These are phyloP conservation scores for Pagrus major DNA, from an alignment of 2,113 vertebrate genomes.

Conservation along the genomic window DNA sequence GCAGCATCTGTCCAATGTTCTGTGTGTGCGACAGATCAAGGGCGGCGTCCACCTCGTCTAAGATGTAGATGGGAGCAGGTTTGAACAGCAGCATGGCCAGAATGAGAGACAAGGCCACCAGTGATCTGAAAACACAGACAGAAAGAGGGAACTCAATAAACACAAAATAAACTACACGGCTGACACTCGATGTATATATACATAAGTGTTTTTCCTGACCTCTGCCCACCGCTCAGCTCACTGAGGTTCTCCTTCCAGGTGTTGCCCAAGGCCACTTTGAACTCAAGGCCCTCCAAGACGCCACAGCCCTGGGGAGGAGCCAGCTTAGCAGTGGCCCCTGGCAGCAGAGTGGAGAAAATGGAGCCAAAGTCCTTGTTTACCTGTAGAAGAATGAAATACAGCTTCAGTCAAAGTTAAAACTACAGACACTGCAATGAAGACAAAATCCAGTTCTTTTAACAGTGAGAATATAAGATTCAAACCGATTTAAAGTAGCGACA, in stretches of 20 bases:
- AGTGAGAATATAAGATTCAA: too few species aligned
- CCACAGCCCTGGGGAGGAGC: slow-evolving; percentile 83
- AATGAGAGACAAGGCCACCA: slow-evolving; percentile 97
- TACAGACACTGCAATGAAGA: background rate
- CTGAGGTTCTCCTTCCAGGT: slow-evolving; percentile 98
- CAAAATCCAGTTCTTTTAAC: too few species aligned
- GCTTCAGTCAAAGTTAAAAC: background rate
- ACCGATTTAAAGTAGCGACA: too few species aligned
- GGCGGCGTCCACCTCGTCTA: slow-evolving; percentile 98
- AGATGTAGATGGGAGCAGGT: slow-evolving; percentile 98
- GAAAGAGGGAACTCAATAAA: background rate
- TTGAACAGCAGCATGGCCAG: slow-evolving; percentile 96
- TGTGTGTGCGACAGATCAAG: slow-evolving; percentile 98
- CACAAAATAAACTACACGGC: background rate
- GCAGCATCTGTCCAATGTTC: slow-evolving; percentile 98
- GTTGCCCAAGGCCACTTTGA: slow-evolving; percentile 94
- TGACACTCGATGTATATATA: background rate
- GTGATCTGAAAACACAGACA: slow-evolving; percentile 84
- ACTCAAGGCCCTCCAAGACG: slow-evolving; percentile 90
- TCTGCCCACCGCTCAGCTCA: slow-evolving; percentile 97
- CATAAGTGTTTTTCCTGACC: slow-evolving; percentile 74
- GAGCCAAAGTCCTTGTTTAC: slow-evolving; percentile 96
- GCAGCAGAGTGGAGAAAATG: slow-evolving; percentile 95
- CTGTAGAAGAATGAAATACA: slow-evolving; percentile 71
- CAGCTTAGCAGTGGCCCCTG: slow-evolving; percentile 91